These are phyloP conservation scores for Sebastes umbrosus DNA, from an alignment of 2,797 vertebrate species.

Conservation along the genomic window DNA sequence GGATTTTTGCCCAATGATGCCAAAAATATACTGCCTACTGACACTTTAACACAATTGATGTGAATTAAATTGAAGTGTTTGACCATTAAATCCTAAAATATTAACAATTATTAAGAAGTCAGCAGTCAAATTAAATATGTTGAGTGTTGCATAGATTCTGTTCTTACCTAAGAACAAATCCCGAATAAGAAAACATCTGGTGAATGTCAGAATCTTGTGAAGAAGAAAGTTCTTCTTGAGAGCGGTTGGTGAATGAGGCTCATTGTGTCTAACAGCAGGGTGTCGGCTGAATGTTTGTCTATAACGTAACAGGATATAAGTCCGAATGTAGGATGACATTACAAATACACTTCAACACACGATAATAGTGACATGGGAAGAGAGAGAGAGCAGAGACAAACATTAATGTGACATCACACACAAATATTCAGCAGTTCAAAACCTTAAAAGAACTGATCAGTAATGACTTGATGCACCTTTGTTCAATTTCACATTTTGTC, in stretches of 20 bases:
- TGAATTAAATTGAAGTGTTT: no score
- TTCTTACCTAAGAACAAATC: neutral
- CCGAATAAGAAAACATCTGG: neutral
- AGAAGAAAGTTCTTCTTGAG: neutral
- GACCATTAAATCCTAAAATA: neutral
- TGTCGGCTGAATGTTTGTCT: neutral
- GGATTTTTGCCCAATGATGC: no score
- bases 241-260: neutral
- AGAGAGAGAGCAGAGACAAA: neutral
- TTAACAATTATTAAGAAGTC: neutral
- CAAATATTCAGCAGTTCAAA: neutral
- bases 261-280: neutral
- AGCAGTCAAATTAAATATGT: neutral
- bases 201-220: neutral
- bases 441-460: neutral
- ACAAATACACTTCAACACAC: neutral
- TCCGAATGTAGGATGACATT: neutral
- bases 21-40: no score
- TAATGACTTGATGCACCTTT: neutral
- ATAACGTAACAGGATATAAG: neutral
- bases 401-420: slow-evolving; percentile 2
- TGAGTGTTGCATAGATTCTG: neutral
- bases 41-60: no score
- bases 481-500: neutral
- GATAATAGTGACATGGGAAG: neutral